phyloP scores from a whole-genome alignment of 2,797 vertebrate genomes.

The Gastrophryne carolinensis region DNA sequence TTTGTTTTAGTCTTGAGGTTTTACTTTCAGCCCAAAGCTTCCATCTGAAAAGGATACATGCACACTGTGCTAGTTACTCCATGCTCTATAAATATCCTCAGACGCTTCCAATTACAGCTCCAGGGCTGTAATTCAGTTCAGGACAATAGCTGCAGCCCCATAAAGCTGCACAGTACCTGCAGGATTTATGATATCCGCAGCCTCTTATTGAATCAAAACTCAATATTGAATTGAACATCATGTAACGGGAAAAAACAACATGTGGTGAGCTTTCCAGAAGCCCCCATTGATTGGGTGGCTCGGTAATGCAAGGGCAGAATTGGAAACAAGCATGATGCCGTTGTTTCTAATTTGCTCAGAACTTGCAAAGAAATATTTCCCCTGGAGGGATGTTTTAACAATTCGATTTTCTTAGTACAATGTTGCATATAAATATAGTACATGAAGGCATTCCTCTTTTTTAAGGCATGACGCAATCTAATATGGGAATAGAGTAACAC shows the following conservation, averaged over 20 bases:
- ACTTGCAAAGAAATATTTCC: neutral
- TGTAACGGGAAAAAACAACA: constrained; percentile 17
- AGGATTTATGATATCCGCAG: constrained; percentile 50
- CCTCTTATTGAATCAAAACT: constrained; percentile 38
- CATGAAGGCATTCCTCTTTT: neutral
- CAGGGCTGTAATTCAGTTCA: constrained; percentile 42
- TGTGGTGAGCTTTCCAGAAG: neutral
- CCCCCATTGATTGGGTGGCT: neutral
- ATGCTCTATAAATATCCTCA: constrained; percentile 45
- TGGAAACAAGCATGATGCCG: neutral
- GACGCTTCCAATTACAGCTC: constrained; percentile 43
- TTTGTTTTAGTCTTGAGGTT: neutral
- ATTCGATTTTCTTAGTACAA: neutral
- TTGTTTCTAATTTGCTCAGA: neutral
- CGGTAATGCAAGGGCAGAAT: neutral
- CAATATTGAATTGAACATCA: constrained; percentile 36
- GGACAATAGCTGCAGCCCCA: constrained; percentile 29
- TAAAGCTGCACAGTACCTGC: constrained; percentile 31
- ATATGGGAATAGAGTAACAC: too few relatives aligned
- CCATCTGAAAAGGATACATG: constrained; percentile 13
- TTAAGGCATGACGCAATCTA: too few relatives aligned
- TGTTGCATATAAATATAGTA: neutral
- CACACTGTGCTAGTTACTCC: constrained; percentile 18
- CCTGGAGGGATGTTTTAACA: neutral
- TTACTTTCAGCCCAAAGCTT: neutral